Evolutionary conservation across 2,797 vertebrate species (phyloP).

Genomic region (Lagorchestes hirsutus): DNA sequence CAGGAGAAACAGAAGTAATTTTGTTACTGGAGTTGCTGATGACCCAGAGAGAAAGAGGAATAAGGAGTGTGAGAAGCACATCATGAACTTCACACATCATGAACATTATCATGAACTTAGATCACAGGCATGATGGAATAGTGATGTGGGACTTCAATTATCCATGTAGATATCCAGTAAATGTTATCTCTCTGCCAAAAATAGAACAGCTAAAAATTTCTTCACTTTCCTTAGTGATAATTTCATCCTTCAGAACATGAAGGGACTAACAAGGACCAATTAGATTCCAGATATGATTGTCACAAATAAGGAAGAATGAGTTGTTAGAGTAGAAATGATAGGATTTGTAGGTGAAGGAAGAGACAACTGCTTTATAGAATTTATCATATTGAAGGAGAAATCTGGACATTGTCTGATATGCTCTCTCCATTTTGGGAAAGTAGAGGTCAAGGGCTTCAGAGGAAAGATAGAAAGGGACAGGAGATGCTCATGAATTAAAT

Average conservation of each 20-base stretch:
- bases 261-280: not conserved
- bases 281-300: not conserved
- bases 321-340: not conserved
- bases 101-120: not conserved
- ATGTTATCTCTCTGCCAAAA: no score
- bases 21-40: no score
- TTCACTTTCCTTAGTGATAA: not conserved
- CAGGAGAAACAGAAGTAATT: no score
- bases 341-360: not conserved
- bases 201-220: not conserved
- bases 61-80: not conserved
- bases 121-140: not conserved
- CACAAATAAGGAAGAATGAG: not conserved
- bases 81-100: not conserved
- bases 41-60: no score
- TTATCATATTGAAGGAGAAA: not conserved
- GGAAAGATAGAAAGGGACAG: not conserved
- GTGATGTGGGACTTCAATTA: not conserved
- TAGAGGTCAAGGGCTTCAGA: not conserved
- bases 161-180: not conserved
- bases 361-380: not conserved
- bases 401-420: not conserved
- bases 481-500: not conserved
- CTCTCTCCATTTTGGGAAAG: not conserved
- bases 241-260: not conserved